Base-by-base conservation (phyloP, 1,140 invertebrate genomes). In the Bombus ignitus region DNA sequence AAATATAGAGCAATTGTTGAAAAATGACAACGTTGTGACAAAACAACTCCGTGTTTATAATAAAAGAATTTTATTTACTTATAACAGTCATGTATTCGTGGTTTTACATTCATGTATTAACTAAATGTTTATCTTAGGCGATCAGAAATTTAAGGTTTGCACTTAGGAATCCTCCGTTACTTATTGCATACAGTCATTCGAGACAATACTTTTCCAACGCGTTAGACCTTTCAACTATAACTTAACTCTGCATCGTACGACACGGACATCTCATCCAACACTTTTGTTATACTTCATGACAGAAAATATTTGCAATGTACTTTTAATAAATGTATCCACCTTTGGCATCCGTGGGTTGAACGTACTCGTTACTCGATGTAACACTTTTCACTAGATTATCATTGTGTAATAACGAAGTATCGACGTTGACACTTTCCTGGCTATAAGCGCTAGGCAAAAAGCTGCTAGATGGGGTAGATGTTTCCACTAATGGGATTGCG, bases 61-160 rank as follows among this genome's bases (percentile, higher is more conserved):
- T 92, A 93, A 92, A 94, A 89, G 78, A 90, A 71, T 73, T 93
- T 93, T 93, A 93, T 94, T 93, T 93, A 93, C 80, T 75, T 93
- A 92, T 73, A 92, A 87, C n/a, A n/a, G 15, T 68, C 47, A 70
- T 39, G 3, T 35, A 59, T 25, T 62, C 4, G 25, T 77, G 35
- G 35, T 32, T 75, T 35, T 22, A 18, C 39, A 25, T 81, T n/a
- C 2, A 6, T n/a, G 25, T 12, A 5, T 82, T 9, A 35, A 72
- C 44, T 32, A 85, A 75, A 66, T 4, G 1, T 57, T 8, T 68
- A 70, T 12, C 22, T 13, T 1, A 9, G 32, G 15, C 1, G 47
- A 53, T 8, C 32, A 39, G 2, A 70, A 70, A 39, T 39, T 4
- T 39, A 22, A 37, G 35, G 18, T 28, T 25, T 25, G 28, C 37